Evolutionary conservation across 2,888 invertebrate genomes (phyloP), one percentile per base, ranked within the genome.

Genomic region (Mythimna impura): DNA sequence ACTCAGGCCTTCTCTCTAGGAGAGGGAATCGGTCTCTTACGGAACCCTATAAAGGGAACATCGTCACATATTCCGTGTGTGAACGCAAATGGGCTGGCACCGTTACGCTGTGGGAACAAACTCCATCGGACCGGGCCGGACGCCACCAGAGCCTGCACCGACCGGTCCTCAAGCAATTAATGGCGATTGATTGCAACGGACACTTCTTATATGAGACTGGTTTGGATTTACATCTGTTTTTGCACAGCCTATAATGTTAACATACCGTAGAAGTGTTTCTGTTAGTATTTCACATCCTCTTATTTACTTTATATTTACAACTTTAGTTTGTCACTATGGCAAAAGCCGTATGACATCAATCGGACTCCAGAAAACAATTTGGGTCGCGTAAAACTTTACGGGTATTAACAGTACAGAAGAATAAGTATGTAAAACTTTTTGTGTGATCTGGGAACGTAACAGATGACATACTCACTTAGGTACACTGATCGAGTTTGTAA

Each of bases 101-200:
- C 78, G 81, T 82, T 84, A 81, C 47, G 20, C n/a, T 63, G 85
- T 84, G 81, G 85, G 85, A 84, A 71, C 77, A 47, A 22, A 36
- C 36, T 22, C 4, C 40, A 14, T 43, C 50, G 50, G n/a, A n/a
- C n/a, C n/a, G n/a, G n/a, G n/a, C n/a, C n/a, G n/a, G n/a, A 25
- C 36, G 30, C 47, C 22, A 40, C 30, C 60, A 20, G 50, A 10
- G 17, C 50, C 83, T 62, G 58, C 34, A 47, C 55, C 66, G 60
- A 83, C 80, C 84, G 69, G 81, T 83, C 73, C 17, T 12, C 25
- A 20, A 50, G 40, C 43, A 30, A 81, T 80, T 70, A 75, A 58
- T 67, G 25, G 64, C 58, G 61, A 66, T 67, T 67, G 65, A 81
- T 71, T 81, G 79, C 65, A 54, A 60, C 40, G 30, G 30, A 76